Conservation (phyloP, 2,113 vertebrate genomes). For the Saccopteryx leptura region DNA sequence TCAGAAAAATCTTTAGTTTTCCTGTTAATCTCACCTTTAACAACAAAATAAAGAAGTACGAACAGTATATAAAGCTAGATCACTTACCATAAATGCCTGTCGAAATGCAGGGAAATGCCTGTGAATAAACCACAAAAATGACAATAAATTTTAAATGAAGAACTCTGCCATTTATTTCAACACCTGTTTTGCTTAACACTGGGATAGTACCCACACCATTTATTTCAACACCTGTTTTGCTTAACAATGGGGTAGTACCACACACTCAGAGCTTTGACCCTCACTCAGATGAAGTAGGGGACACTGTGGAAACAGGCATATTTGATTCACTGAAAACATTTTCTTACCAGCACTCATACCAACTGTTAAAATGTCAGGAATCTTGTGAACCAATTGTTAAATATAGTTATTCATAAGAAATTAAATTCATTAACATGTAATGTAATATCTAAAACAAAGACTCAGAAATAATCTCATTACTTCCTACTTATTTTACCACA, state of each 20-base stretch:
- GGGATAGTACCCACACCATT: not conserved
- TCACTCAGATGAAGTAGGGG: not conserved
- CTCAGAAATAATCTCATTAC: not conserved
- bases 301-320: not conserved
- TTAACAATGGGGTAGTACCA: not conserved
- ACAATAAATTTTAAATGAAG: slow-evolving; percentile 68
- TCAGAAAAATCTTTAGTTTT: slow-evolving; percentile 45
- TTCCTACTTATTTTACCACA: not conserved
- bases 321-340: slow-evolving; percentile 22
- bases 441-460: slow-evolving; percentile 51
- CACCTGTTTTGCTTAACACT: not conserved
- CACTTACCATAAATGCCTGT: slow-evolving; percentile 99
- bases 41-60: slow-evolving; percentile 53
- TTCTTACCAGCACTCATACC: not conserved
- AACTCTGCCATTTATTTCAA: not conserved
- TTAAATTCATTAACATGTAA: not conserved
- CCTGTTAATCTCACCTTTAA: slow-evolving; percentile 59
- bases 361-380: not conserved
- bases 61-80: slow-evolving; percentile 70
- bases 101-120: slow-evolving; percentile 99
- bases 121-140: slow-evolving; percentile 86
- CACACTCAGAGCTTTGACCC: not conserved
- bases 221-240: slow-evolving; percentile 21
- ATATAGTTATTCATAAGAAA: slow-evolving; percentile 36
- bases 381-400: not conserved